These are phyloP conservation scores for Rattus norvegicus DNA, from an alignment of 2,113 vertebrate species.

Conservation along the genomic window GRCr8 NC_086028.1:99350501-99351000, in stretches of 20 bases:
- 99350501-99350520: not conserved
- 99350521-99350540: fast-evolving
- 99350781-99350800: not conserved
- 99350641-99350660: not conserved
- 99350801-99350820: not conserved
- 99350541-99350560: too few species aligned
- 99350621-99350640: not conserved
- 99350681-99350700: too few species aligned
- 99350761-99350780: too few species aligned
- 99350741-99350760: not conserved
- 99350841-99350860: not conserved
- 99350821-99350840: not conserved
- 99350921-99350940: fast-evolving
- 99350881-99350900: not conserved
- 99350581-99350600: fast-evolving
- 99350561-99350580: not conserved
- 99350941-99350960: not conserved
- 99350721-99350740: fast-evolving
- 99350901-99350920: not conserved
- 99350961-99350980: not conserved
- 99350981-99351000: too few species aligned
- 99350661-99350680: not conserved
- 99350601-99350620: fast-evolving
- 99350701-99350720: not conserved
- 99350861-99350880: not conserved